phyloP scores from a whole-genome alignment of 2,888 invertebrate genomes.

The Drosophila putrida region DNA sequence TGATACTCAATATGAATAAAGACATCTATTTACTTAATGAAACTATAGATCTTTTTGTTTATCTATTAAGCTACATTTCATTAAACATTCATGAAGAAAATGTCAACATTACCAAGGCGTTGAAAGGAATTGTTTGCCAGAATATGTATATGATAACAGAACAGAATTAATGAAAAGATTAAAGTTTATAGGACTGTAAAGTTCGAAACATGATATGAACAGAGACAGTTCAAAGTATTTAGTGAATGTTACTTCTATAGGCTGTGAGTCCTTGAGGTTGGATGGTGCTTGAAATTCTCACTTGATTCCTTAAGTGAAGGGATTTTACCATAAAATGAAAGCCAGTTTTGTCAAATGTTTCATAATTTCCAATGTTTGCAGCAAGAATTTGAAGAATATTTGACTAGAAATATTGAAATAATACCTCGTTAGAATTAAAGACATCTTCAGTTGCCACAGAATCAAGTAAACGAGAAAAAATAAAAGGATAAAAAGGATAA shows the following conservation, averaged over 20 bases:
- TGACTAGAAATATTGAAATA: not conserved
- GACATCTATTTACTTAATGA: not conserved
- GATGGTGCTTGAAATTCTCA: too few species aligned
- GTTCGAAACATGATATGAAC: too few species aligned
- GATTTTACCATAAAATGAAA: too few species aligned
- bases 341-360: too few species aligned
- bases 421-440: not conserved
- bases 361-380: not conserved
- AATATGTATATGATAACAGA: too few species aligned
- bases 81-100: not conserved
- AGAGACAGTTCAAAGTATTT: too few species aligned
- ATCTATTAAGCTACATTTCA: not conserved
- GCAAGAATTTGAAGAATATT: not conserved
- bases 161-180: too few species aligned
- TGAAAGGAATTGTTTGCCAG: too few species aligned
- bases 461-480: not conserved
- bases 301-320: too few species aligned
- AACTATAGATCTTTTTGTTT: not conserved
- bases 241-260: too few species aligned
- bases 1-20: not conserved
- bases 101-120: not conserved
- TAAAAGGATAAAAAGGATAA: not conserved
- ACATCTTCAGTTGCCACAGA: slow-evolving; percentile 2
- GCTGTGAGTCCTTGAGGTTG: too few species aligned
- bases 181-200: too few species aligned